A percentile compares a stretch with the other conserved stretches of the same genome.
Conservation (phyloP, 1,140 invertebrate species). For the Drosophila baimaii region DNA sequence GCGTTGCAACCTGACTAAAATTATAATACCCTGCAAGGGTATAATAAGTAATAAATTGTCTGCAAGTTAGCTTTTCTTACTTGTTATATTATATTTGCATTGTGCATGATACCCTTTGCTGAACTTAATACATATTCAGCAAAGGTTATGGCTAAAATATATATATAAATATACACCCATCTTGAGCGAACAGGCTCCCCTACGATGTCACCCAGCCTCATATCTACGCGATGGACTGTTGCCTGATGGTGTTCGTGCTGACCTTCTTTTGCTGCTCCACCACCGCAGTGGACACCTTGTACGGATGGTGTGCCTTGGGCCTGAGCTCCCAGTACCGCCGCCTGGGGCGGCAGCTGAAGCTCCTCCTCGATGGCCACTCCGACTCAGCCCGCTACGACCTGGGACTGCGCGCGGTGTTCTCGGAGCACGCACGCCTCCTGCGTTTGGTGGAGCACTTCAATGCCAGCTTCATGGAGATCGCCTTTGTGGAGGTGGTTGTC, state of each 20-base stretch:
- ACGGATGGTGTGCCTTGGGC: conserved; percentile 59
- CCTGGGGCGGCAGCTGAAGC: conserved; percentile 22
- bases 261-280: conserved; percentile 68
- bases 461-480: conserved; percentile 45
- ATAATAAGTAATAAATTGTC: too few species aligned
- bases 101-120: too few species aligned
- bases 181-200: conserved; percentile 32
- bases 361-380: not conserved
- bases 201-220: conserved; percentile 53
- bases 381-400: conserved; percentile 19
- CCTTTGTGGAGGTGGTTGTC: conserved; percentile 59
- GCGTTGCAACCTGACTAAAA: too few species aligned
- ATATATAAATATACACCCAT: too few species aligned
- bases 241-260: conserved; percentile 56
- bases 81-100: too few species aligned
- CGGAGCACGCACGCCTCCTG: conserved; percentile 40
- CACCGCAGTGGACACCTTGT: conserved; percentile 58
- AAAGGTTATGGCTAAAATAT: too few species aligned
- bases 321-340: conserved; percentile 60
- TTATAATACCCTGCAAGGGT: too few species aligned
- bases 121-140: too few species aligned
- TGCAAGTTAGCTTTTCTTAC: too few species aligned
- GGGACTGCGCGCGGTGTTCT: conserved; percentile 27
- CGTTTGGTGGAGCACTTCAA: conserved; percentile 43
- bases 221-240: conserved; percentile 54